Evolutionary conservation across 2,888 invertebrate genomes (phyloP).

Genomic region (Apotomis betuletana): DNA sequence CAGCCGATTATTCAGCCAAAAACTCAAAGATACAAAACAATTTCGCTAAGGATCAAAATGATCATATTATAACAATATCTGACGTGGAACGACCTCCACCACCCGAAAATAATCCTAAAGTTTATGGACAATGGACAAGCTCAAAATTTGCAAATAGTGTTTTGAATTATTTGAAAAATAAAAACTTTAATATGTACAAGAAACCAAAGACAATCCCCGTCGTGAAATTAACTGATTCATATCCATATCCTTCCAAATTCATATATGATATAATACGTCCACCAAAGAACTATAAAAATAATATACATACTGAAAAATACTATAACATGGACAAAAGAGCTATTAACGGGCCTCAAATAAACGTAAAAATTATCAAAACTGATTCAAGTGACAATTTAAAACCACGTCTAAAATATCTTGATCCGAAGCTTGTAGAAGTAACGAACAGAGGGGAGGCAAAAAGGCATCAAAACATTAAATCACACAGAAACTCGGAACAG

Average conservation of each 20-base stretch:
- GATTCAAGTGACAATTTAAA: constrained; percentile 61
- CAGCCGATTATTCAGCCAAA: constrained; percentile 48
- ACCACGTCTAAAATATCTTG: constrained; percentile 54
- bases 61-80: constrained; percentile 49
- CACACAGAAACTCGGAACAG: constrained; percentile 57
- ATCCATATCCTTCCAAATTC: constrained; percentile 69
- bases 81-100: constrained; percentile 67
- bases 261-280: constrained; percentile 61
- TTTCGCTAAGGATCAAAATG: constrained; percentile 44
- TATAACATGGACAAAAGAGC: constrained; percentile 56
- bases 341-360: constrained; percentile 58
- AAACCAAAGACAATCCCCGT: constrained; percentile 64
- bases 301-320: constrained; percentile 58
- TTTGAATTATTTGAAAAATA: constrained; percentile 70
- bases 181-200: constrained; percentile 58
- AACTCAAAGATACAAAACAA: constrained; percentile 45
- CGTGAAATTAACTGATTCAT: constrained; percentile 63
- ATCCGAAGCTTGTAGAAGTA: constrained; percentile 64
- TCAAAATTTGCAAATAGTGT: constrained; percentile 71
- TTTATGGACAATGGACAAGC: constrained; percentile 72
- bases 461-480: constrained; percentile 52
- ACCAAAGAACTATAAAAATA: constrained; percentile 60
- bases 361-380: constrained; percentile 68
- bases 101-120: constrained; percentile 55
- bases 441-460: constrained; percentile 58